Evolutionary conservation across 2,113 vertebrate species (phyloP).

Genomic region (Bagarius yarrelli): DNA sequence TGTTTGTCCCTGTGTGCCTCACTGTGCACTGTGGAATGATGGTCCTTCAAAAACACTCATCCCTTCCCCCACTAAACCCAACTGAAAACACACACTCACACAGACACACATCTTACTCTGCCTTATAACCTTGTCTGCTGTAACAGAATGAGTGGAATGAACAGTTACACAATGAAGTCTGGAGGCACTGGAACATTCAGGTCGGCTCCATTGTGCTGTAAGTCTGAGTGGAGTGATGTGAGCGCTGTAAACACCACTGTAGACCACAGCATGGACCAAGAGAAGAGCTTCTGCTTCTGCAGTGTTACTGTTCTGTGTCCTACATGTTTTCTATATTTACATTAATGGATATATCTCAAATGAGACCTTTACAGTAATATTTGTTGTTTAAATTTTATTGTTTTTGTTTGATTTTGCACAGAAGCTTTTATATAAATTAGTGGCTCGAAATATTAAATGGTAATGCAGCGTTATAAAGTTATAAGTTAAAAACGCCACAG

Average conservation of each 20-base stretch:
- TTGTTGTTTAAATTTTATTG: neutral
- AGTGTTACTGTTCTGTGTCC: neutral
- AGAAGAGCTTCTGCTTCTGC: constrained; percentile 9
- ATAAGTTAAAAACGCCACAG: too few relatives aligned
- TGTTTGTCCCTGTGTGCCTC: constrained; percentile 66
- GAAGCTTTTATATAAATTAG: too few relatives aligned
- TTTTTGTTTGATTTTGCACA: neutral
- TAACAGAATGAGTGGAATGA: constrained; percentile 67
- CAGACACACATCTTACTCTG: constrained; percentile 47
- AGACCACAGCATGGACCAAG: constrained; percentile 29
- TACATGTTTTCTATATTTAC: neutral
- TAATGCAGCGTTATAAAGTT: too few relatives aligned
- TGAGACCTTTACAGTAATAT: neutral
- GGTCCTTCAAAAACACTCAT: constrained; percentile 60
- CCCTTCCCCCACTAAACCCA: constrained; percentile 43
- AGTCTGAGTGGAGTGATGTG: constrained; percentile 39
- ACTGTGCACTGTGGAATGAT: constrained; percentile 65
- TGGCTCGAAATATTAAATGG: too few relatives aligned
- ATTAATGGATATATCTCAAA: neutral
- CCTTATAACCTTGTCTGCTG: constrained; percentile 59
- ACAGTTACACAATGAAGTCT: constrained; percentile 66
- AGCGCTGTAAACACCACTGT: constrained; percentile 39
- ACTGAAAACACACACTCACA: constrained; percentile 50
- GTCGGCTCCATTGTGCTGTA: constrained; percentile 56
- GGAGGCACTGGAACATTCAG: constrained; percentile 55